These are phyloP conservation scores for Sminthurides aquaticus DNA, from an alignment of 2,888 invertebrate genomes.

Conservation along the genomic window DNA sequence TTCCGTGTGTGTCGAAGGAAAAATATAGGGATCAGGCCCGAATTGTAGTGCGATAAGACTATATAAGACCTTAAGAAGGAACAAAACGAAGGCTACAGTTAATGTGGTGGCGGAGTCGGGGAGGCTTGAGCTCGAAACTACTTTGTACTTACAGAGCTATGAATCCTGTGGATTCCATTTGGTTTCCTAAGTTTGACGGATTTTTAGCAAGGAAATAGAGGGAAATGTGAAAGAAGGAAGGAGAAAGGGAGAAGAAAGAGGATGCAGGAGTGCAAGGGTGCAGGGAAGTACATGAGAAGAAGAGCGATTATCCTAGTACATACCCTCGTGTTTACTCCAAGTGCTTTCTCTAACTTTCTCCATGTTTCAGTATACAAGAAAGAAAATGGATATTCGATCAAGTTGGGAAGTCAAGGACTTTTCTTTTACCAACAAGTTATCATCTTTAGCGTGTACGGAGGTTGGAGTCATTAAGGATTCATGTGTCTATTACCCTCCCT, in stretches of 20 bases:
- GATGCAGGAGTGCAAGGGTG: not conserved
- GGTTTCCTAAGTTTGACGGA: no score
- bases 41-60: no score
- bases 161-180: no score
- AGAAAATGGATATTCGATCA: not conserved
- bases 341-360: not conserved
- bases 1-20: no score
- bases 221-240: not conserved
- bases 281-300: not conserved
- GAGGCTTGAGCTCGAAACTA: no score
- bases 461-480: not conserved
- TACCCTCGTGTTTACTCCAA: not conserved
- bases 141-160: no score
- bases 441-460: no score
- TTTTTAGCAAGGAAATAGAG: no score
- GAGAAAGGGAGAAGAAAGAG: not conserved
- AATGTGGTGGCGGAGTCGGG: no score
- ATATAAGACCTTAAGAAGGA: no score
- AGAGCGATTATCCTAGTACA: not conserved
- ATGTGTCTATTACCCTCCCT: not conserved
- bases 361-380: not conserved
- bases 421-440: not conserved
- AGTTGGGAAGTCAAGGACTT: not conserved
- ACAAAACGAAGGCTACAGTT: no score
- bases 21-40: no score